These are phyloP conservation scores for Linnaemya tessellans DNA, from an alignment of 2,888 invertebrate species.

Conservation along the genomic window DNA sequence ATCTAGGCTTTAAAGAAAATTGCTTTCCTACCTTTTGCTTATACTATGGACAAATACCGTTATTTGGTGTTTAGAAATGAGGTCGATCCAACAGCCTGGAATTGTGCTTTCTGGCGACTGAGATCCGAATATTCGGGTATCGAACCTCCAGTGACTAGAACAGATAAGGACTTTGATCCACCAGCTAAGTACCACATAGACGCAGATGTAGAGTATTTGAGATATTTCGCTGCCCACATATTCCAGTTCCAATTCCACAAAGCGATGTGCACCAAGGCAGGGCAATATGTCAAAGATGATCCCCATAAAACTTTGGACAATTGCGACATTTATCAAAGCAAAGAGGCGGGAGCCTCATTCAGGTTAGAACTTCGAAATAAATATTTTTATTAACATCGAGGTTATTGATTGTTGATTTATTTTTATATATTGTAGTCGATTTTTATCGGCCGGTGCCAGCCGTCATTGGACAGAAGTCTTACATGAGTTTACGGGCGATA, in stretches of 20 bases:
- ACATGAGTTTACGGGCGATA: conserved; percentile 90
- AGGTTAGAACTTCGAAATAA: conserved; percentile 81
- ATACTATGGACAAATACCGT: conserved; percentile 88
- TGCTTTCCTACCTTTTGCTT: conserved; percentile 88
- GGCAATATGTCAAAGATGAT: conserved; percentile 89
- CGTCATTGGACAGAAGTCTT: conserved; percentile 92
- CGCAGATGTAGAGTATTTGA: conserved; percentile 86
- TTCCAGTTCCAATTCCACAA: conserved; percentile 91
- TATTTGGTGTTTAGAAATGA: conserved; percentile 88
- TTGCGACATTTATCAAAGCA: conserved; percentile 93
- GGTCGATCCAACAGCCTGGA: conserved; percentile 85
- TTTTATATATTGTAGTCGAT: conserved; percentile 86
- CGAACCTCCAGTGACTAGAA: conserved; percentile 86
- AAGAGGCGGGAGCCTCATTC: conserved; percentile 90
- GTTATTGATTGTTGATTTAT: not conserved
- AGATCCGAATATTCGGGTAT: conserved; percentile 86
- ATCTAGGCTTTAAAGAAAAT: conserved; percentile 86
- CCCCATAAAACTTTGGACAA: conserved; percentile 88
- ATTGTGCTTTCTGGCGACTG: conserved; percentile 88
- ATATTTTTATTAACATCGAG: not conserved
- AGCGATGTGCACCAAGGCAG: conserved; percentile 88
- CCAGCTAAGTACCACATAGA: conserved; percentile 90
- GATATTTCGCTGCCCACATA: conserved; percentile 91
- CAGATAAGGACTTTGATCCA: conserved; percentile 89
- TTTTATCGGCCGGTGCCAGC: conserved; percentile 88